These are phyloP conservation scores for Penelope pileata DNA, from an alignment of 2,113 vertebrate species.

Conservation along the genomic window DNA sequence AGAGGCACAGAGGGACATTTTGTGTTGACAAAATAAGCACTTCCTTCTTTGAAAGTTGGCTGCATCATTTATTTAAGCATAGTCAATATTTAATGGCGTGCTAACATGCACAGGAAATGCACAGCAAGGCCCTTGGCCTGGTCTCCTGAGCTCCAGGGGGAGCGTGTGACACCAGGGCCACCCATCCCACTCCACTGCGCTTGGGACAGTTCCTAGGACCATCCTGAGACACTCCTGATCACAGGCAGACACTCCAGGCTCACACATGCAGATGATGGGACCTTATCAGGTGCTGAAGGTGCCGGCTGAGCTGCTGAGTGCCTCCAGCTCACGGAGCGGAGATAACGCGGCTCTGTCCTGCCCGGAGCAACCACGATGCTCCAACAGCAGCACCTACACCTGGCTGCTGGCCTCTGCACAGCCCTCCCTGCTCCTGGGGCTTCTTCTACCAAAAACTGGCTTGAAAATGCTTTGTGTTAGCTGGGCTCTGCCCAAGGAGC, in stretches of 20 bases:
- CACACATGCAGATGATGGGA: not conserved
- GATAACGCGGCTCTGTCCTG: not conserved
- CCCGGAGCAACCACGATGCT: accelerated
- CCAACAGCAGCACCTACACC: not conserved
- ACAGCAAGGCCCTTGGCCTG: not conserved
- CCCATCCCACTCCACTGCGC: not conserved
- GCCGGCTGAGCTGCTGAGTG: not conserved
- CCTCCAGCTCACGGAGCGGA: not conserved
- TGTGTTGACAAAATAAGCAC: constrained; percentile 53
- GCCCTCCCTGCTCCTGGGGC: not conserved
- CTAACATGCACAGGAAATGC: constrained; percentile 45
- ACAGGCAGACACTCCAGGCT: not conserved
- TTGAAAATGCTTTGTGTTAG: not conserved
- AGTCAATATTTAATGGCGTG: constrained; percentile 67
- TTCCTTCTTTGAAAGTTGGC: constrained; percentile 61
- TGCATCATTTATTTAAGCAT: constrained; percentile 60
- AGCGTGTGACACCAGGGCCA: not conserved
- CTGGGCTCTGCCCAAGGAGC: not conserved
- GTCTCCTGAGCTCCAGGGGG: not conserved
- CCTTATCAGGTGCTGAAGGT: accelerated
- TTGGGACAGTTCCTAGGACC: not conserved
- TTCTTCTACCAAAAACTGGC: not conserved
- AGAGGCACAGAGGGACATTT: constrained; percentile 41
- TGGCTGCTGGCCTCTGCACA: accelerated
- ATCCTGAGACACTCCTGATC: not conserved